These are phyloP conservation scores for Philopedon plagiatum DNA, from an alignment of 2,888 invertebrate species.

Conservation along the genomic window DNA sequence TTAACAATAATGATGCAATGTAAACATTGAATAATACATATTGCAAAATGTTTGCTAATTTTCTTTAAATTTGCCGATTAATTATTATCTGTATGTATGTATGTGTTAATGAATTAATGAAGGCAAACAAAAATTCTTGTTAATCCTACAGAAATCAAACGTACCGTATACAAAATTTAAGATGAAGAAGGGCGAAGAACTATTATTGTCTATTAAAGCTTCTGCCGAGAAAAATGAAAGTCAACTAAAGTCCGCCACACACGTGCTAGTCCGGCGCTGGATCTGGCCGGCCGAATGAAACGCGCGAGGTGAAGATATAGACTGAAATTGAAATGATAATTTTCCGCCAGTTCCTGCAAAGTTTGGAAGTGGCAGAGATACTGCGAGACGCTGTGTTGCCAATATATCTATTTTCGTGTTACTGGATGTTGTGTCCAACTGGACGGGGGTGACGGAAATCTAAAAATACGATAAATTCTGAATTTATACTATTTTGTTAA, in stretches of 20 bases:
- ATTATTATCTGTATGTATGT: too few relatives aligned
- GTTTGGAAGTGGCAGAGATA: conserved; percentile 38
- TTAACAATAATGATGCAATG: neutral
- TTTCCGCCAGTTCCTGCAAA: conserved; percentile 11
- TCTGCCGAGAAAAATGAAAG: conserved; percentile 32
- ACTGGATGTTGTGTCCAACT: conserved; percentile 23
- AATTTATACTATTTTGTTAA: neutral
- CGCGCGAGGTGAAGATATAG: conserved; percentile 16
- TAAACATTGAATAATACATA: neutral
- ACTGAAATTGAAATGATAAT: conserved; percentile 25
- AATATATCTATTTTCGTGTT: conserved; percentile 19
- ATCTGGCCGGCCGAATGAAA: conserved; percentile 13
- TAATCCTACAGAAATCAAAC: conserved; percentile 5
- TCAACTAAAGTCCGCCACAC: conserved; percentile 22
- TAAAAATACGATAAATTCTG: conserved; percentile 24
- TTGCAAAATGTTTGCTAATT: too few relatives aligned
- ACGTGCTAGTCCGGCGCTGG: conserved; percentile 19
- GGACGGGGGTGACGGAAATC: conserved; percentile 15
- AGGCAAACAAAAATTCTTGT: neutral
- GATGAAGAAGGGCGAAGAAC: conserved; percentile 11
- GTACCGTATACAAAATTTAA: conserved; percentile 11
- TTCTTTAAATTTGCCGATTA: too few relatives aligned
- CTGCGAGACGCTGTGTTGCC: conserved; percentile 33
- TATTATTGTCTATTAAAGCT: conserved; percentile 7
- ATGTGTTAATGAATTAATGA: neutral